A percentile compares a stretch with the other conserved stretches of the same genome.
phyloP scores from a whole-genome alignment of 2,888 invertebrate species.

The Cactoblastis cactorum region DNA sequence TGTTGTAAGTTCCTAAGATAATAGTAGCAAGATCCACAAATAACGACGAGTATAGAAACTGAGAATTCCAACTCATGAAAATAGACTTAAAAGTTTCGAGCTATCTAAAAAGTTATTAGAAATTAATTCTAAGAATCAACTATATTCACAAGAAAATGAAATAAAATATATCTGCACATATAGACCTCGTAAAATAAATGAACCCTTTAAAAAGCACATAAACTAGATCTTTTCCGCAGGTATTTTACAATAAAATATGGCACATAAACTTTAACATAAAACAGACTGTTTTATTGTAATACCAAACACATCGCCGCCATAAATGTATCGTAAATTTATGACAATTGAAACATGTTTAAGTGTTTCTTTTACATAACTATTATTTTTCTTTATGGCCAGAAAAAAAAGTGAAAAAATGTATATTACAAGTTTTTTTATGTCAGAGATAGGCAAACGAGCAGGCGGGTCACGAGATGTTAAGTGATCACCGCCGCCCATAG shows the following conservation, averaged over 20 bases:
- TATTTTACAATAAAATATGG: conserved; percentile 65
- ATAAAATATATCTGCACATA: conserved; percentile 5
- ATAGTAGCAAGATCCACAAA: too few species aligned
- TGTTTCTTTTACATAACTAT: not conserved
- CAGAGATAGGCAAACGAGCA: too few species aligned
- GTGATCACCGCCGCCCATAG: too few species aligned
- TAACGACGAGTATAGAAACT: too few species aligned
- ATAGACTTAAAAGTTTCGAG: too few species aligned
- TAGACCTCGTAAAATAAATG: conserved; percentile 29
- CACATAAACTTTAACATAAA: conserved; percentile 67
- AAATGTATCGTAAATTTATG: conserved; percentile 61
- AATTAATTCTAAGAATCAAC: not conserved
- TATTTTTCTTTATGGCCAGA: not conserved
- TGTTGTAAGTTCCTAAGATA: too few species aligned
- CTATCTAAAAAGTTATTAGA: not conserved
- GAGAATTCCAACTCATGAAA: too few species aligned
- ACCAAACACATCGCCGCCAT: conserved; percentile 48
- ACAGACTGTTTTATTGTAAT: conserved; percentile 60
- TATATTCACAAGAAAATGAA: conserved; percentile 3
- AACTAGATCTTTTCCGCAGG: conserved; percentile 40
- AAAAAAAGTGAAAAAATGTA: too few species aligned
- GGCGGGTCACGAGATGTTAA: too few species aligned
- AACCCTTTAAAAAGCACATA: conserved; percentile 39
- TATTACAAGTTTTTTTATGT: too few species aligned
- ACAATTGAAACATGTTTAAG: conserved; percentile 42